Conservation (phyloP, 1,140 invertebrate species). For the Streblospio benedicti region DNA sequence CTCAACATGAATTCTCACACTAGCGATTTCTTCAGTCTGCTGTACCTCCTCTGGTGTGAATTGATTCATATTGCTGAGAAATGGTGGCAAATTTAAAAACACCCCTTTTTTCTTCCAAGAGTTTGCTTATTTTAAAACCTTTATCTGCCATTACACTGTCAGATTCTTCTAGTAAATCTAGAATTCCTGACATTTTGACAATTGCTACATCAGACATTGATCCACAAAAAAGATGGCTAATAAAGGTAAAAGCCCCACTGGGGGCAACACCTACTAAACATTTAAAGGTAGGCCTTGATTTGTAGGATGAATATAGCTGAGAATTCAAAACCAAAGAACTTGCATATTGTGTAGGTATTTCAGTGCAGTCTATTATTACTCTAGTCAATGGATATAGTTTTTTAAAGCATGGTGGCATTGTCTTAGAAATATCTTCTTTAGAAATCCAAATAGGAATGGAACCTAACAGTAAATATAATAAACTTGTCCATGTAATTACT, state of each 20-base stretch:
- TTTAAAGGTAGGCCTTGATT: conserved; percentile 22
- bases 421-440: no score
- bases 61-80: conserved; percentile 8
- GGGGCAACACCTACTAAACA: conserved; percentile 24
- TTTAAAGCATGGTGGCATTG: no score
- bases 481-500: no score
- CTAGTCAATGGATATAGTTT: no score
- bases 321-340: conserved; percentile 22
- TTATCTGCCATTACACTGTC: conserved; percentile 28
- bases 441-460: no score
- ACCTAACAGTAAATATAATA: no score
- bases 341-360: no score
- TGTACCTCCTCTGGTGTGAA: conserved; percentile 7
- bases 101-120: conserved; percentile 8
- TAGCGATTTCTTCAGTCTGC: conserved; percentile 16
- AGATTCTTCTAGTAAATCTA: conserved; percentile 20
- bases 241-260: conserved; percentile 20
- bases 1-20: conserved; percentile 22
- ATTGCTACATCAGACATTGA: conserved; percentile 23
- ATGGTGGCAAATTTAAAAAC: conserved; percentile 22
- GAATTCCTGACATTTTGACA: conserved; percentile 10
- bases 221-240: conserved; percentile 15
- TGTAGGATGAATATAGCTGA: conserved; percentile 23
- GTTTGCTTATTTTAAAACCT: conserved; percentile 22
- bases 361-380: no score